Conservation (phyloP, 2,113 vertebrate genomes). For the Dolichallabes microphthalmus region DNA sequence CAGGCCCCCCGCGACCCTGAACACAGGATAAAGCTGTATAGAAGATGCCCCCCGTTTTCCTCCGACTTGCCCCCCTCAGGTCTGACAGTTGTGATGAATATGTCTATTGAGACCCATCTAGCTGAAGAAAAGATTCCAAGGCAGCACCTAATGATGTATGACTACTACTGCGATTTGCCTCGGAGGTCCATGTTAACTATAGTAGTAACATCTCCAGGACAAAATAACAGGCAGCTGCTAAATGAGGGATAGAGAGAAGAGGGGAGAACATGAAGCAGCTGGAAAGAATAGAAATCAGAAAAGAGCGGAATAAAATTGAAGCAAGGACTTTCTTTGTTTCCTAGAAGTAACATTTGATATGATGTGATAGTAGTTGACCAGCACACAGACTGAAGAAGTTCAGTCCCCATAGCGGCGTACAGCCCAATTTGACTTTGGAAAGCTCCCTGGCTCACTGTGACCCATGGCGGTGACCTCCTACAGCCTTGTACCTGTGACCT, state of each 20-base stretch:
- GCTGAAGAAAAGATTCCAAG: conserved; percentile 65
- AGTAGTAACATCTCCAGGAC: conserved; percentile 66
- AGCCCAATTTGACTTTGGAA: conserved; percentile 60
- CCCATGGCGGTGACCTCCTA: conserved; percentile 59
- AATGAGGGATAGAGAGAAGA: conserved; percentile 50
- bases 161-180: conserved; percentile 64
- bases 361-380: background rate
- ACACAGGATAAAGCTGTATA: too few species aligned
- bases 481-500: conserved; percentile 55
- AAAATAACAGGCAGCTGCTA: conserved; percentile 63
- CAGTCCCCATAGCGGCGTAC: conserved; percentile 52
- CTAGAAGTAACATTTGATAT: conserved; percentile 4
- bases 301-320: background rate
- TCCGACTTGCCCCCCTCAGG: conserved; percentile 52
- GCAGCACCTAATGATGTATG: conserved; percentile 64
- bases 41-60: background rate
- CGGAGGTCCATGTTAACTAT: conserved; percentile 66
- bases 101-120: conserved; percentile 68
- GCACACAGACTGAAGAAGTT: conserved; percentile 21
- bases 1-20: too few species aligned
- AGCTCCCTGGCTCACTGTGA: conserved; percentile 37
- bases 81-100: conserved; percentile 70
- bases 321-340: conserved; percentile 13
- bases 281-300: conserved; percentile 38
- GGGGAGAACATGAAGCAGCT: conserved; percentile 29